These are phyloP conservation scores for Neotragus moschatus DNA, from an alignment of 2,113 vertebrate genomes.

Conservation along the genomic window DNA sequence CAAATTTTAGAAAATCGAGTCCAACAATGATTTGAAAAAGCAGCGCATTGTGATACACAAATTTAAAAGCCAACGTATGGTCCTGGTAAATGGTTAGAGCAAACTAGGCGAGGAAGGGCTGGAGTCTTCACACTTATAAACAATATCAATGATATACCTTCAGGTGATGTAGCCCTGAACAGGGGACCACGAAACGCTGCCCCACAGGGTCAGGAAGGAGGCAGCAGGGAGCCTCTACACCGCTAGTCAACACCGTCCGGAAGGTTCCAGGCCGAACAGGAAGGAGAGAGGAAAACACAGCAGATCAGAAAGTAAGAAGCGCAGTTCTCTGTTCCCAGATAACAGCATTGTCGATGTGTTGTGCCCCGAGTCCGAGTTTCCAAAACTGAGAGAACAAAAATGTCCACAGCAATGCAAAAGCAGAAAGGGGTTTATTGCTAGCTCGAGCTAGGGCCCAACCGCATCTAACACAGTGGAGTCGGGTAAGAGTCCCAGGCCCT, in stretches of 20 bases:
- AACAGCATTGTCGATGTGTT: not conserved
- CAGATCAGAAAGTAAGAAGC: rapidly evolving
- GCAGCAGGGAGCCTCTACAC: not conserved
- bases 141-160: not conserved
- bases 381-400: no score
- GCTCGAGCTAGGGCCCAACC: no score
- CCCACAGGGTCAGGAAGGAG: not conserved
- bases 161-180: not conserved
- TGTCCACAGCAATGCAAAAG: no score
- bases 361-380: no score
- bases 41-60: not conserved
- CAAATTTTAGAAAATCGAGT: not conserved
- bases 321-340: not conserved
- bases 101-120: not conserved
- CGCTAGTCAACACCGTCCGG: rapidly evolving
- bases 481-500: no score
- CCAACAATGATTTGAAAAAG: not conserved
- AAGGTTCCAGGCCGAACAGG: not conserved
- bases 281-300: not conserved
- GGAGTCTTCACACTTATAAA: not conserved
- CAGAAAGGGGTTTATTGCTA: no score
- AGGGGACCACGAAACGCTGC: rapidly evolving
- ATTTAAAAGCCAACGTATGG: rapidly evolving
- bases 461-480: no score
- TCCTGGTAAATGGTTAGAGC: not conserved